Base-by-base conservation (phyloP, 2,888 invertebrate species). In the Cerastoderma edule region DNA sequence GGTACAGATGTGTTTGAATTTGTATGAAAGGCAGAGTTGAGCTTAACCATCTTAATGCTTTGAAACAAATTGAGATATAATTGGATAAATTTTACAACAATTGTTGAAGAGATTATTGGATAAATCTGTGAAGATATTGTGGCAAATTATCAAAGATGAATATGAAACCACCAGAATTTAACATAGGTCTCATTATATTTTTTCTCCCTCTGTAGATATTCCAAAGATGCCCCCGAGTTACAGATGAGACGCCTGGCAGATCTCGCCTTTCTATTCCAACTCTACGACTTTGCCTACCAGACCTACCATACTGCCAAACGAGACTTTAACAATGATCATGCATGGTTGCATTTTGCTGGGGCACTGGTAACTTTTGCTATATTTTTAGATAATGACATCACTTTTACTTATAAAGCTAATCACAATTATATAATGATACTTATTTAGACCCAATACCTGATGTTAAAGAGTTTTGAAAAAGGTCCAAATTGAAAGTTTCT, bases 291-390 rank as follows among this genome's bases (percentile, higher is more conserved):
- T 84, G 98, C 99, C 8, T 98, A 97, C 93, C 96, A 97, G 92
- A 95, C 97, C 0, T 99, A 99, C 93, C 98, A 99, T 93, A 95
- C 96, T 53, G 97, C 98, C n/a, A 99, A 99, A 93, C 95, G 98
- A 67, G 99, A 99, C 92, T 99, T 99, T 92, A 97, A 96, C 91
- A 96, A 96, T 0, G 99, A 99, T 92, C 97, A 98, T 85, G 99
- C 99, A 0, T 99, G 98, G 98, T 94, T 98, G 33, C 97, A 99
- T 92, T 98, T 97, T 93, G 98, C 99, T 0, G 98, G 99, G 13
- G 98, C 99, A 5, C 94, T 98, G 64, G 93, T 93, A 78, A 84
- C 89, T 75, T 35, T 48, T 19, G 5, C 19, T 19, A 63, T 27
- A 65, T 54, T 80, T 86, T 27, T 85, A 93, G 93, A 98, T 98